Percentiles rank a stretch among this genome's conserved stretches.
Conservation (phyloP, 2,797 vertebrate genomes). For the Cryptoprocta ferox region DNA sequence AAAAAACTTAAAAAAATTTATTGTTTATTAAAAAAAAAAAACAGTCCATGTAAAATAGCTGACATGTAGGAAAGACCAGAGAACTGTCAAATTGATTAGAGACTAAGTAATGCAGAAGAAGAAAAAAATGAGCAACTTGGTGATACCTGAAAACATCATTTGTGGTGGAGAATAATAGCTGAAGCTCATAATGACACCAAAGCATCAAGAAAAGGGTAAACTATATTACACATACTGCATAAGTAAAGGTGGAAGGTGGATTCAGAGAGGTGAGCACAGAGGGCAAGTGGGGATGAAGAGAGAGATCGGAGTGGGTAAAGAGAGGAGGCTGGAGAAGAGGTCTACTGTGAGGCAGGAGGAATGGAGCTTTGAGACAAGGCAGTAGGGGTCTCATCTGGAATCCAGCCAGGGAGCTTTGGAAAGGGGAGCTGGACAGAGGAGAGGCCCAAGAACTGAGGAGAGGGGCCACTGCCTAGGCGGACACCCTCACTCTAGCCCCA, state of each 20-base stretch:
- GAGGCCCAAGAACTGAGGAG: conserved; percentile 60
- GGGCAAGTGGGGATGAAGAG: conserved; percentile 52
- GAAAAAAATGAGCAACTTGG: background rate
- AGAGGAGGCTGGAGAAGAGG: background rate
- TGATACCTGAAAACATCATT: background rate
- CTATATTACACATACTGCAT: background rate
- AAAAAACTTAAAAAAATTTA: too few relatives aligned
- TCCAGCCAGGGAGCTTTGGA: background rate
- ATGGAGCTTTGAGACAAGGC: background rate
- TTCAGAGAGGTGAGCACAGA: conserved; percentile 43
- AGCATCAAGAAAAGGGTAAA: background rate
- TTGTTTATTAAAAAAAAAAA: too few relatives aligned
- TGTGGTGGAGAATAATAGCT: background rate
- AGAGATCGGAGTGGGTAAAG: background rate
- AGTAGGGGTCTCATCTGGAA: background rate
- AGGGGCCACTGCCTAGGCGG: conserved; percentile 37
- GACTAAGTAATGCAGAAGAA: background rate
- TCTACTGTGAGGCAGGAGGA: background rate
- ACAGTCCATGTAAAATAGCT: background rate
- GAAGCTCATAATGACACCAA: background rate
- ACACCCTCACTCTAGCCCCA: background rate
- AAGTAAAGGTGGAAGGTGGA: background rate
- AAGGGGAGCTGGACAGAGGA: background rate
- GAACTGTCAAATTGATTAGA: background rate
- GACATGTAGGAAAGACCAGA: background rate